These are phyloP conservation scores for Kryphioiulus occultus DNA, from an alignment of 2,888 invertebrate species.

Conservation along the genomic window DNA sequence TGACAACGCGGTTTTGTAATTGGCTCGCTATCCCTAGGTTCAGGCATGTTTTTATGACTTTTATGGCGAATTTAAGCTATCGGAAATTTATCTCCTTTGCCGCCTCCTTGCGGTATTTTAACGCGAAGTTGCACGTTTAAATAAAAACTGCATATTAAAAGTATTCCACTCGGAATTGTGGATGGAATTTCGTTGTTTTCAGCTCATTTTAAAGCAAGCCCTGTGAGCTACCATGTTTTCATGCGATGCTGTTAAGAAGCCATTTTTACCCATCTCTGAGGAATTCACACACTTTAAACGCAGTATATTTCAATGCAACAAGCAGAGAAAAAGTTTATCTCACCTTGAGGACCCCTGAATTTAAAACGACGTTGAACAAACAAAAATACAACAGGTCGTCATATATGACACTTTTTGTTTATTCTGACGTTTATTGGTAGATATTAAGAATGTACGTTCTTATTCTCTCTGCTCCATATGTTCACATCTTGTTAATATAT, in stretches of 20 bases:
- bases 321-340: no score
- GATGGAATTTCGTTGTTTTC: not conserved
- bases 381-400: no score
- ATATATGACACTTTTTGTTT: no score
- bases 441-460: no score
- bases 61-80: not conserved
- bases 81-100: not conserved
- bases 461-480: no score
- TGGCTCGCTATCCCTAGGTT: not conserved
- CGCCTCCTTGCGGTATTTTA: not conserved
- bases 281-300: no score
- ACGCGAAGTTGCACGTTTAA: not conserved
- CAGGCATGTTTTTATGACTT: not conserved
- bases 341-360: no score
- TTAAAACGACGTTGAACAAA: no score
- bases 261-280: not conserved
- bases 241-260: not conserved
- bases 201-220: not conserved
- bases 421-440: no score
- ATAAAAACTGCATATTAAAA: not conserved
- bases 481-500: no score
- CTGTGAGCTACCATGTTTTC: no score
- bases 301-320: no score
- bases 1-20: constrained; percentile 5
- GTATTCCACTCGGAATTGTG: not conserved